Percentiles rank a stretch among this genome's conserved stretches.
These are phyloP conservation scores for Triplophysa siluroides DNA, from an alignment of 2,113 vertebrate genomes.

Conservation along the genomic window DNA sequence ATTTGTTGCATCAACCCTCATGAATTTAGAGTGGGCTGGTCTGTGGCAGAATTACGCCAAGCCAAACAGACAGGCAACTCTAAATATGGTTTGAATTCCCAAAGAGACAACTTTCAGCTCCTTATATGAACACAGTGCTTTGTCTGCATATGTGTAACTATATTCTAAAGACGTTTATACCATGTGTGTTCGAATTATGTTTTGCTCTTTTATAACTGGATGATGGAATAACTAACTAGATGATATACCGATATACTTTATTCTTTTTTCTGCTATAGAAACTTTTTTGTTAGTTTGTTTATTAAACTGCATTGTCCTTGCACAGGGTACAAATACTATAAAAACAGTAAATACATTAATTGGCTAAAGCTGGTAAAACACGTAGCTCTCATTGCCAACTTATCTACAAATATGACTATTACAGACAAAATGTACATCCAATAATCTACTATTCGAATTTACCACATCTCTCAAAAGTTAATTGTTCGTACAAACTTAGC, in stretches of 20 bases:
- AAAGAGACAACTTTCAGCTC: constrained; percentile 71
- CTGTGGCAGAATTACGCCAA: constrained; percentile 62
- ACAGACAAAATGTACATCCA: background rate
- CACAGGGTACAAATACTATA: too few species aligned
- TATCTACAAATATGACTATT: too few species aligned
- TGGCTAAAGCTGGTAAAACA: too few species aligned
- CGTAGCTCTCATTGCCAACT: too few species aligned
- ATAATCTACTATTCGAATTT: too few species aligned
- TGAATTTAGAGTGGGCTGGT: constrained; percentile 59
- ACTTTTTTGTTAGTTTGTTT: background rate
- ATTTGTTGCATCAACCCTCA: background rate
- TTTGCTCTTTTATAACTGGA: background rate
- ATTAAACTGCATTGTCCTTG: background rate
- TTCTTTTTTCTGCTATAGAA: background rate
- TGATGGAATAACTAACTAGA: constrained; percentile 7
- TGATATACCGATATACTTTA: background rate
- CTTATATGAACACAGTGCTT: constrained; percentile 75
- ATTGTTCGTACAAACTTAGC: too few species aligned
- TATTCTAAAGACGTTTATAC: constrained; percentile 24
- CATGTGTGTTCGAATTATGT: background rate
- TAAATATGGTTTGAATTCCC: constrained; percentile 81
- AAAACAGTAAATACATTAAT: too few species aligned
- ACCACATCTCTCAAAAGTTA: too few species aligned
- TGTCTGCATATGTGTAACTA: constrained; percentile 51
- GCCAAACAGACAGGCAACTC: constrained; percentile 69